Evolutionary conservation across 2,797 vertebrate genomes (phyloP).

Genomic region (Micromesistius poutassou): DNA sequence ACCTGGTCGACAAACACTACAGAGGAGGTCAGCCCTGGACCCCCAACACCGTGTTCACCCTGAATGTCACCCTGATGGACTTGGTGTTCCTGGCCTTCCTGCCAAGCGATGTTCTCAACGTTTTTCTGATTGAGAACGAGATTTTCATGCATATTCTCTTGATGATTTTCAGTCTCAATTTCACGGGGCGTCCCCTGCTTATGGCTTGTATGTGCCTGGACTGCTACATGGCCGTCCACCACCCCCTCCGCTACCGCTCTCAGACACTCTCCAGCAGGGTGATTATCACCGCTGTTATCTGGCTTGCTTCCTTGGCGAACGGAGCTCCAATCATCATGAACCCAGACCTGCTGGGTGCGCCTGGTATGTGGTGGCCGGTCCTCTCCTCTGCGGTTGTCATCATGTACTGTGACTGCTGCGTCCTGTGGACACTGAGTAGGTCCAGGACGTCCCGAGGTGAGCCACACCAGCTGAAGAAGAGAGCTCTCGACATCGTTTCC

Average conservation of each 20-base stretch:
- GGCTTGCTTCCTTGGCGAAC: no score
- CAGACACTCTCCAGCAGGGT: no score
- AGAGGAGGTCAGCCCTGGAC: slow-evolving; percentile 17
- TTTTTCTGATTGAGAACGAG: fast-evolving
- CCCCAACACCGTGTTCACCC: slow-evolving; percentile 49
- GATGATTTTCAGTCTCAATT: background rate
- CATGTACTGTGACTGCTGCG: no score
- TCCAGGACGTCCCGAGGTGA: no score
- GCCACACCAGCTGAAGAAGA: slow-evolving; percentile 63
- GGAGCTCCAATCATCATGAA: no score
- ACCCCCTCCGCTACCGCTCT: no score
- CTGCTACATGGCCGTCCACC: no score
- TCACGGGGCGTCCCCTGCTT: slow-evolving; percentile 59
- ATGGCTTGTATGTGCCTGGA: slow-evolving; percentile 65
- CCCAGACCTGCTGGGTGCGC: no score
- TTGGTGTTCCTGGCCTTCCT: slow-evolving; percentile 36
- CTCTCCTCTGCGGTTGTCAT: no score
- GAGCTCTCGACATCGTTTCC: slow-evolving; percentile 55
- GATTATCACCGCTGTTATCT: no score
- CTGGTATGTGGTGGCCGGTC: no score
- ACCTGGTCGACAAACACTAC: slow-evolving; percentile 37
- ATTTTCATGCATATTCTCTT: background rate
- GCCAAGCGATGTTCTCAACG: slow-evolving; percentile 35
- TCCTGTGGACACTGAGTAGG: no score
- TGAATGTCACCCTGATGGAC: slow-evolving; percentile 58